Evolutionary conservation across 2,797 vertebrate genomes (phyloP).

Genomic region (Garrulus glandarius): DNA sequence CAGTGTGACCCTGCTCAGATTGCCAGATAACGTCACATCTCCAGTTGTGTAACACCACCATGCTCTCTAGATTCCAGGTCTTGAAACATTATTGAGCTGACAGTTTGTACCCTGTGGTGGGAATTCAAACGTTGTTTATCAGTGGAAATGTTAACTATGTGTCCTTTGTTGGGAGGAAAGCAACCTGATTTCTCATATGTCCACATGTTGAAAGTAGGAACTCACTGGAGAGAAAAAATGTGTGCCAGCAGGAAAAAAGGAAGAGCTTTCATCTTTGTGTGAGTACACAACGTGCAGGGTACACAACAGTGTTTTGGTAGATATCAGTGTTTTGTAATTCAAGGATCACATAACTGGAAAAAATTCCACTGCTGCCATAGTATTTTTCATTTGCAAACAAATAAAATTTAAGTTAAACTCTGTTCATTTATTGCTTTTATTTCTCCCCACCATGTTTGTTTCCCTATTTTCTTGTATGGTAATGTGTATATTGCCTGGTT

Average conservation of each 20-base stretch:
- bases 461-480: background rate
- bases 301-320: background rate
- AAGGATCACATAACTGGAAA: background rate
- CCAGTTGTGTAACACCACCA: slow-evolving; percentile 2
- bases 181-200: background rate
- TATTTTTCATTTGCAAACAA: slow-evolving; percentile 26
- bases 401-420: slow-evolving; percentile 2
- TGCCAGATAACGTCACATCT: slow-evolving; percentile 9
- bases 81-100: background rate
- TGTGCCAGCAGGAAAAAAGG: background rate
- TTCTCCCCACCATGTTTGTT: background rate
- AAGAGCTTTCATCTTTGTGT: background rate
- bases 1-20: background rate
- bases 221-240: background rate
- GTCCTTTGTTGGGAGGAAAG: background rate
- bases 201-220: background rate
- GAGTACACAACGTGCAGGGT: background rate
- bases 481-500: background rate
- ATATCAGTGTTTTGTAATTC: slow-evolving; percentile 15
- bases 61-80: background rate
- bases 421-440: background rate
- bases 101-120: background rate
- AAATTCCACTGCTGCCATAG: background rate
- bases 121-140: slow-evolving; percentile 13
- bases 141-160: background rate